Evolutionary conservation across 2,113 vertebrate species (phyloP), one percentile per base, ranked within the genome.

Genomic region (Sceloporus undulatus): DNA sequence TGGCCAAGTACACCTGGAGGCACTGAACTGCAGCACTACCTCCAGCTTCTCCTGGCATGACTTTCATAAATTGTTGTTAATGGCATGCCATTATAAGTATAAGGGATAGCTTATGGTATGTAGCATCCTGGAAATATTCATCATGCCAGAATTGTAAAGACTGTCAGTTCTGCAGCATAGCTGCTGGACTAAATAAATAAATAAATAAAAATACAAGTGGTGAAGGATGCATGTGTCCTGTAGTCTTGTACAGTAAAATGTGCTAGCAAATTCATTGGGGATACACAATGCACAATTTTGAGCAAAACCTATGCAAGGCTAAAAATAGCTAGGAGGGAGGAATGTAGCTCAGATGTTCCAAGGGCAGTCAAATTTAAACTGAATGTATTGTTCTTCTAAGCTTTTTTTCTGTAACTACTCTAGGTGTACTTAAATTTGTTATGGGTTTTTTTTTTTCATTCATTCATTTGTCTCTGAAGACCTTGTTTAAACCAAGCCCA

Each of bases 41-140:
- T 34, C 34, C 78, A 83, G 93, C 2, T 14, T 88, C 29, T 68
- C 48, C 54, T 52, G 2, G 4, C 7, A 2, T 0, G 0, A 29
- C 8, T 74, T 83, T 0, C 2, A 74, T 27, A 92, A 65, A 68
- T 62, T 62, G 66, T 19, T 88, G 42, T 23, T 71, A 9, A 91
- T 56, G 4, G 90, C 83, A 68, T 71, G 14, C 0, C 0, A 71
- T 16, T 85, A 48, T 75, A 14, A 27, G 14, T 83, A 48, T 75
- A 14, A 38, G 14, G 10, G 59, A 52, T 38, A n/a, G 19, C 85
- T 90, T 79, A 85, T 70, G n/a, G 40, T 34, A 42, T 56, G 1
- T 79, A 29, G 2, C 40, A 84, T 90, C 1, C 1, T 1, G 25
- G 70, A 18, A 34, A 21, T 34, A 56, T 90, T 42, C 62, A 77